Evolutionary conservation across 1,140 invertebrate genomes (phyloP), one percentile per base, ranked within the genome.

Genomic region (Trypoxylus dichotomus): DNA sequence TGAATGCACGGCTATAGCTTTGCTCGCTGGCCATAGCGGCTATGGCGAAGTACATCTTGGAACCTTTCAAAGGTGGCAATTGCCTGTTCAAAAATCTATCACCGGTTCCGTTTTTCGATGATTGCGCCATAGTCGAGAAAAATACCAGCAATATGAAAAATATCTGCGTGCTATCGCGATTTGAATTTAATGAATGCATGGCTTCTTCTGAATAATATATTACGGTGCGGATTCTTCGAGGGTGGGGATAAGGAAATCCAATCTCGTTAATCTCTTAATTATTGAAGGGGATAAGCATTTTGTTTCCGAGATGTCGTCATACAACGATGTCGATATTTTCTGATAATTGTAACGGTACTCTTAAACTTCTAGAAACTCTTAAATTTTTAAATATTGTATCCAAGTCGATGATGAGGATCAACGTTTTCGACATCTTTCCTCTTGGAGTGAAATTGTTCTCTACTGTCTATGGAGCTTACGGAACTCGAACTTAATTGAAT

Each of bases 331-430:
- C 11, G 74, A n/a, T 43, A 72, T 43, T 32, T 47, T 72, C 47
- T 54, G 13, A 1, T 54, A 54, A 54, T 54, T n/a, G n/a, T n/a
- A n/a, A n/a, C n/a, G n/a, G n/a, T n/a, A n/a, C n/a, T n/a, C n/a
- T 54, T n/a, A 54, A 54, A 8, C 5, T 37, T 37, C 10, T 37
- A 8, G 32, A 37, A 68, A 27, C 60, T 21, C 29, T 42, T 77
- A 13, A 24, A 58, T 77, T 37, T 42, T 76, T 63, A 79, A 85
- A 84, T 86, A 86, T 86, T 13, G 85, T 86, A 77, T 86, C 85
- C 74, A 86, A 76, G 77, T 86, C 85, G 77, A 86, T 85, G 58
- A 86, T 86, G 5, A 86, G 80, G 37, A 86, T 84, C 43, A 86
- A 76, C 77, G 77, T 75, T 79, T 83, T 86, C 27, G 85, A 85